Percentiles rank a stretch among this genome's conserved stretches.
Conservation (phyloP, 2,888 invertebrate species). For the Yponomeuta evonymella region DNA sequence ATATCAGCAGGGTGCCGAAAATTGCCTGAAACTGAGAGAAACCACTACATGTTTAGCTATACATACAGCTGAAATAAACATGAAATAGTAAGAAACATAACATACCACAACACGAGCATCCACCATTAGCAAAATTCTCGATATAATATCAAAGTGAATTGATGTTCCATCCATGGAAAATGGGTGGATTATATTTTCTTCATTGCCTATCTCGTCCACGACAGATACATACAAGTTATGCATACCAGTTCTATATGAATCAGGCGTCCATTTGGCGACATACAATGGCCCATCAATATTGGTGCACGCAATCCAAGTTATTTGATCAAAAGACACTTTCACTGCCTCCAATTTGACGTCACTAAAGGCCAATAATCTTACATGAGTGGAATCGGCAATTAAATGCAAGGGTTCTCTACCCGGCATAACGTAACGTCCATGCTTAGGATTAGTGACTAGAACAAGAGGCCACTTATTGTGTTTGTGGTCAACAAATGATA, state of each 20-base stretch:
- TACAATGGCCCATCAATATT: slow-evolving; percentile 82
- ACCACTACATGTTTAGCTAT: slow-evolving; percentile 1
- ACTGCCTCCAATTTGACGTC: slow-evolving; percentile 79
- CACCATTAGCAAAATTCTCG: slow-evolving; percentile 85
- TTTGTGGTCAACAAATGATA: slow-evolving; percentile 88
- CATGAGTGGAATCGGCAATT: slow-evolving; percentile 83
- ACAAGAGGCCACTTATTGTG: slow-evolving; percentile 88
- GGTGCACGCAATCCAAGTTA: slow-evolving; percentile 78
- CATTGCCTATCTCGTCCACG: slow-evolving; percentile 75
- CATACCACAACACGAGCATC: slow-evolving; percentile 85
- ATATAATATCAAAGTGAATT: slow-evolving; percentile 79
- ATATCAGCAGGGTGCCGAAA: slow-evolving; percentile 78
- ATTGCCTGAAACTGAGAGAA: slow-evolving; percentile 81
- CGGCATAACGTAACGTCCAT: slow-evolving; percentile 84
- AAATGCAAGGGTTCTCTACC: slow-evolving; percentile 82
- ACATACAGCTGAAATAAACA: slow-evolving; percentile 7
- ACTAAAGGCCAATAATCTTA: slow-evolving; percentile 89
- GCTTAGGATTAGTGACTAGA: slow-evolving; percentile 93
- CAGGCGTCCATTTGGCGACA: slow-evolving; percentile 83
- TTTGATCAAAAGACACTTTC: slow-evolving; percentile 79
- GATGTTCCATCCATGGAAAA: slow-evolving; percentile 86
- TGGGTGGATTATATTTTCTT: slow-evolving; percentile 77
- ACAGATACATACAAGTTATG: slow-evolving; percentile 80
- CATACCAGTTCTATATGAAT: slow-evolving; percentile 77
- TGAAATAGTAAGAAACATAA: slow-evolving; percentile 23